Evolutionary conservation across 2,113 vertebrate genomes (phyloP).

Genomic region (Laterallus jamaicensis): DNA sequence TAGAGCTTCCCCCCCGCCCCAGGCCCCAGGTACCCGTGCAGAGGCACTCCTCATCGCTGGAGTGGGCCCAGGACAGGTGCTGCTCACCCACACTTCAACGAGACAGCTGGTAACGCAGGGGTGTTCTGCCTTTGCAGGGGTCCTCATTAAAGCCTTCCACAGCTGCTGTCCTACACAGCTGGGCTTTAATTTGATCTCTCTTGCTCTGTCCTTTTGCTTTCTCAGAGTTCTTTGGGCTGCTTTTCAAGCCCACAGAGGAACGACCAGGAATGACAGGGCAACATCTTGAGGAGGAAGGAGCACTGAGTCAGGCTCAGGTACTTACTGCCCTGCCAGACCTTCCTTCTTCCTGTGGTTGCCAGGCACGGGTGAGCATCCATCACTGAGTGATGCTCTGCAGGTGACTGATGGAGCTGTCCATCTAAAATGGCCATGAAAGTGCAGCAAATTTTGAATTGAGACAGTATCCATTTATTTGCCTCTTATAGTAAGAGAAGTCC

Average conservation of each 20-base stretch:
- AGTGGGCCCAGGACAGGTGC: neutral
- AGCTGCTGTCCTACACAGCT: neutral
- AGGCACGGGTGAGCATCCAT: neutral
- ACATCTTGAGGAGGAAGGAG: neutral
- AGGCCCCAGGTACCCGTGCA: fast-evolving
- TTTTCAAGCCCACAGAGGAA: neutral
- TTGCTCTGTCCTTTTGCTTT: neutral
- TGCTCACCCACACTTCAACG: neutral
- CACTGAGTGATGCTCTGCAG: neutral
- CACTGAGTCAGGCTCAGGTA: neutral
- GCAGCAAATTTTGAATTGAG: neutral
- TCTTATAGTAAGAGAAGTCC: neutral
- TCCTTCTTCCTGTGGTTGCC: neutral
- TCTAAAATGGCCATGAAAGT: neutral
- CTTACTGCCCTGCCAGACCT: neutral
- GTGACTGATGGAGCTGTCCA: neutral
- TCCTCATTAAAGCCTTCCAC: neutral
- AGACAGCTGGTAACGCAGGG: neutral
- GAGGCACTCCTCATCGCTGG: fast-evolving
- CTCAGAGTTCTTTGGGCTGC: neutral
- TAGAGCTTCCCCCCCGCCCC: fast-evolving
- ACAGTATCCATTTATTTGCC: neutral
- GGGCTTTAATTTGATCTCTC: neutral
- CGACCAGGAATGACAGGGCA: neutral
- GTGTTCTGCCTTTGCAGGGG: neutral